Evolutionary conservation across 2,888 invertebrate genomes (phyloP).

Genomic region (Hecatera dysodea): DNA sequence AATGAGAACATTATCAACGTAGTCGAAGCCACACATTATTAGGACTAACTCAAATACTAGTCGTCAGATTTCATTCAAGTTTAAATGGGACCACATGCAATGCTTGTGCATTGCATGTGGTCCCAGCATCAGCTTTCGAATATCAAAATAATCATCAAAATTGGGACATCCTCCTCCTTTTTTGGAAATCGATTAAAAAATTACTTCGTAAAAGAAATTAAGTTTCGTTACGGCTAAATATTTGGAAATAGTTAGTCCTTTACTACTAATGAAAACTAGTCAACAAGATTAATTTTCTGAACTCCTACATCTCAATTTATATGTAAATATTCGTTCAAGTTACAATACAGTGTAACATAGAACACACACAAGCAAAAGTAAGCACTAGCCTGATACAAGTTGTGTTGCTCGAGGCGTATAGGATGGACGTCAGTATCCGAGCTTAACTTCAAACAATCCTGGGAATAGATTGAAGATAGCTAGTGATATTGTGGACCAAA

Average conservation of each 20-base stretch:
- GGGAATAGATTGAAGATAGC: conserved; percentile 32
- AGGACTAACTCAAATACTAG: too few relatives aligned
- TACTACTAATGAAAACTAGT: not conserved
- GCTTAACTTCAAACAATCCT: conserved; percentile 35
- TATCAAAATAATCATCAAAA: too few relatives aligned
- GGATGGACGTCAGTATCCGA: conserved; percentile 33
- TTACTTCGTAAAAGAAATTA: too few relatives aligned
- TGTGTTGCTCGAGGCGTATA: conserved; percentile 42
- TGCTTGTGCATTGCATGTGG: too few relatives aligned
- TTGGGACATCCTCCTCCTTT: too few relatives aligned
- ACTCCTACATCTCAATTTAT: not conserved
- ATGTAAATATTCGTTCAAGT: conserved; percentile 18
- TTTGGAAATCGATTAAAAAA: too few relatives aligned
- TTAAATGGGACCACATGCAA: too few relatives aligned
- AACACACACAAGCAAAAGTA: conserved; percentile 5
- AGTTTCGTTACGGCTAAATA: too few relatives aligned
- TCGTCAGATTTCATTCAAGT: too few relatives aligned
- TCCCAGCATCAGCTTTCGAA: too few relatives aligned
- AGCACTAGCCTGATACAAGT: conserved; percentile 35
- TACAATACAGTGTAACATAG: conserved; percentile 28
- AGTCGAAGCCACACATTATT: too few relatives aligned
- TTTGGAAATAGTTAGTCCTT: not conserved
- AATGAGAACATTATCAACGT: too few relatives aligned
- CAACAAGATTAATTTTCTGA: not conserved
- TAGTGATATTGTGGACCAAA: conserved; percentile 21